Evolutionary conservation across 2,797 vertebrate species (phyloP).

Genomic region (Lerista edwardsae): DNA sequence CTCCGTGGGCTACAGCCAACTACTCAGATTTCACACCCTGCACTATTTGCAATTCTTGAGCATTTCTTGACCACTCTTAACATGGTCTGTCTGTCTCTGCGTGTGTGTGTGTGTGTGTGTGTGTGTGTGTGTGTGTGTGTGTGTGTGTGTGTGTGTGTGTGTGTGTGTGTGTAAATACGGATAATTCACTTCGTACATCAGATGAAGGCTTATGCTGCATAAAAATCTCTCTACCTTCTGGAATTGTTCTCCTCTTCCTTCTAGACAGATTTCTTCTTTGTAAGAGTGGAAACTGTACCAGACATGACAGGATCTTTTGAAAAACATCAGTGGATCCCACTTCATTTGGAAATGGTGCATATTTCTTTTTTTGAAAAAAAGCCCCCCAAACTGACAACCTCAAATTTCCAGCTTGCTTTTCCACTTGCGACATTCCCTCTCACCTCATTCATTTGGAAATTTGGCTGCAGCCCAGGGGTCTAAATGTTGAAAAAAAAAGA

Average conservation of each 20-base stretch:
- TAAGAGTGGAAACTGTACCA: background rate
- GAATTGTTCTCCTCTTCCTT: background rate
- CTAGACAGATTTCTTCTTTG: background rate
- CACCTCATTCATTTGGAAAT: background rate
- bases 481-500: conserved; percentile 20
- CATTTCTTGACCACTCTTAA: too few relatives aligned
- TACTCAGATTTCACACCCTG: too few relatives aligned
- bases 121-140: background rate
- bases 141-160: background rate
- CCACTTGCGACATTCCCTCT: rapidly evolving
- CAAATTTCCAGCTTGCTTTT: conserved; percentile 24
- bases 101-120: background rate
- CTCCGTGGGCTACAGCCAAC: too few relatives aligned
- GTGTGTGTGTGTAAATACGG: too few relatives aligned
- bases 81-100: too few relatives aligned
- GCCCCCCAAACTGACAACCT: background rate
- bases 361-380: background rate
- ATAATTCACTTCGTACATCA: background rate
- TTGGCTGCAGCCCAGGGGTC: background rate
- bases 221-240: background rate
- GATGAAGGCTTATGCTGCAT: background rate
- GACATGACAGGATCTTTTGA: background rate
- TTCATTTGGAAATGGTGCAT: conserved; percentile 21
- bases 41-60: too few relatives aligned
- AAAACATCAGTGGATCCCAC: conserved; percentile 13